phyloP scores from a whole-genome alignment of 2,797 vertebrate species.

The Arctocebus calabarensis region DNA sequence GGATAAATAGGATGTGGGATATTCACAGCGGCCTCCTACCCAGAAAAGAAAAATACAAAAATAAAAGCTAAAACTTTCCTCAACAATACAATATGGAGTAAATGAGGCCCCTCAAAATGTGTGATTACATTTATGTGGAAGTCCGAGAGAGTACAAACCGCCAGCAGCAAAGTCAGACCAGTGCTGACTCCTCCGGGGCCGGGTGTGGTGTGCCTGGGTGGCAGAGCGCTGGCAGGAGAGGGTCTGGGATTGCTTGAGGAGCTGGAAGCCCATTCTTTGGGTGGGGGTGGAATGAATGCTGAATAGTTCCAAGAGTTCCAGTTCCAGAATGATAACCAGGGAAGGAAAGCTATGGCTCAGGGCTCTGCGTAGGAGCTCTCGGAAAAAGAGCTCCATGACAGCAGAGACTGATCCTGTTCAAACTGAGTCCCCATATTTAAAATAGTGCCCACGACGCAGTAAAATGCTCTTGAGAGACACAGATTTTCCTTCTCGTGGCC shows the following conservation, averaged over 20 bases:
- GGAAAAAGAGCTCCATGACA: not conserved
- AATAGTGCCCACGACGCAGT: not conserved
- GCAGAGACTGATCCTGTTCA: not conserved
- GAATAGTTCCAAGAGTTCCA: not conserved
- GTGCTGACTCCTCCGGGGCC: not conserved
- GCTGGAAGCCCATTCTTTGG: not conserved
- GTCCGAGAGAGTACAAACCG: not conserved
- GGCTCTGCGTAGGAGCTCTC: not conserved
- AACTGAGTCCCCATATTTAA: not conserved
- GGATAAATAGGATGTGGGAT: not conserved
- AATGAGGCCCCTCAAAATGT: not conserved
- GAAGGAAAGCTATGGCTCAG: not conserved
- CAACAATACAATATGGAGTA: not conserved
- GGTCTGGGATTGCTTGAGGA: not conserved
- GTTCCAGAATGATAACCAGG: not conserved
- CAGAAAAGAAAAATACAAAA: not conserved
- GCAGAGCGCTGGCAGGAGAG: not conserved
- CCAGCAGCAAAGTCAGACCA: not conserved
- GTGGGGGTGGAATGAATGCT: not conserved
- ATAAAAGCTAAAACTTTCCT: not conserved
- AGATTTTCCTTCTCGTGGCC: not conserved
- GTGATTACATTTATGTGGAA: not conserved
- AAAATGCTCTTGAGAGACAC: not conserved
- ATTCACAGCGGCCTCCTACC: not conserved
- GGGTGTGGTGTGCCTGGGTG: rapidly evolving